phyloP scores from a whole-genome alignment of 2,797 vertebrate genomes.

The Buceros bicornis region DNA sequence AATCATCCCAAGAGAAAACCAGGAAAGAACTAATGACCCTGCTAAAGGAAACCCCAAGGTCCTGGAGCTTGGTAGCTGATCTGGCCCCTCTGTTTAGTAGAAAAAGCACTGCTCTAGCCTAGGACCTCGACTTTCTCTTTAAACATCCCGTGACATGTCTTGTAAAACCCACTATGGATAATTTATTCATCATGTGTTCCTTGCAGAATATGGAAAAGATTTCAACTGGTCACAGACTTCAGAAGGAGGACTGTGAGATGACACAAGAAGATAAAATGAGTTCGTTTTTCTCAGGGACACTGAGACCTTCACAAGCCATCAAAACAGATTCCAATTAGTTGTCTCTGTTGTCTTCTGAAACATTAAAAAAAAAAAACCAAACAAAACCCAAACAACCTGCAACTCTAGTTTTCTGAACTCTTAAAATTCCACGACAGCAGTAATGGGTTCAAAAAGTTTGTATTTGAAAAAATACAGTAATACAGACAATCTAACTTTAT shows the following conservation, averaged over 20 bases:
- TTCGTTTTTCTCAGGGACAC: constrained; percentile 27
- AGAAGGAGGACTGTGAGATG: constrained; percentile 7
- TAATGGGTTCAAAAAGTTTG: not conserved
- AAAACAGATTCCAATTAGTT: not conserved
- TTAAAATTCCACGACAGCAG: not conserved
- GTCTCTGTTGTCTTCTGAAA: constrained; percentile 1
- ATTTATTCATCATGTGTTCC: not conserved
- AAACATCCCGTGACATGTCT: not conserved
- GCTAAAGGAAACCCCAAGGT: not conserved
- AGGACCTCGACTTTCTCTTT: not conserved
- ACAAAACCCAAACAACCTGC: no score
- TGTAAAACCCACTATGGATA: not conserved
- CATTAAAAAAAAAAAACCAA: not conserved
- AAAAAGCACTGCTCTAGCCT: not conserved
- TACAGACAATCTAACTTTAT: not conserved
- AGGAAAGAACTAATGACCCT: not conserved
- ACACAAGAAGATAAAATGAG: constrained; percentile 35
- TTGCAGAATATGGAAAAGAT: constrained; percentile 19
- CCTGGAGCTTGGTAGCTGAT: not conserved
- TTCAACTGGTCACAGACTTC: constrained; percentile 12
- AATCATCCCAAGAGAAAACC: not conserved
- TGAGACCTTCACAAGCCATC: not conserved
- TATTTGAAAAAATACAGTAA: not conserved
- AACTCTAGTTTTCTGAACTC: not conserved
- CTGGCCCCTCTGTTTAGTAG: not conserved